Conservation (phyloP, 2,888 invertebrate species). For the Macrophya alboannulata region DNA sequence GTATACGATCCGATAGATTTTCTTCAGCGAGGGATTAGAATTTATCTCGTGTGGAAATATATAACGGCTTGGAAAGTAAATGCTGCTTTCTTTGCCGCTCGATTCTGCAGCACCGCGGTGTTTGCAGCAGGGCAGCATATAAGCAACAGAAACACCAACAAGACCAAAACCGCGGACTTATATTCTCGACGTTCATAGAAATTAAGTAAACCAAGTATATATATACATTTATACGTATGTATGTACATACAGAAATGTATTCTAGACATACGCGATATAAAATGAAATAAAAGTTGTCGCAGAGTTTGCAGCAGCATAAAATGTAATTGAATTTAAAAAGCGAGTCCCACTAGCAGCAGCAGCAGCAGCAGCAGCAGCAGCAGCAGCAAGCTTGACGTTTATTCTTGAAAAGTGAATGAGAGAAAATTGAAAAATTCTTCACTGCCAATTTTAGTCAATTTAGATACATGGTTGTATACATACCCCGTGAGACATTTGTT, state of each 20-base stretch:
- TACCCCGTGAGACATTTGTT: background rate
- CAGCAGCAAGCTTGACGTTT: background rate
- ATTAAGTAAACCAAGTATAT: constrained; percentile 19
- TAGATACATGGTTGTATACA: background rate
- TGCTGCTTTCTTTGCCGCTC: constrained; percentile 18
- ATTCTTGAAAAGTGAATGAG: background rate
- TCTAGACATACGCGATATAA: background rate
- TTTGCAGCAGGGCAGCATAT: background rate
- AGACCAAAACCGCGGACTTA: background rate
- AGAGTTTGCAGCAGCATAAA: constrained; percentile 6
- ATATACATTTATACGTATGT: background rate
- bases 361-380: too few relatives aligned
- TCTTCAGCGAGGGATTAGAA: constrained; percentile 18
- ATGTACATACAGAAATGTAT: background rate
- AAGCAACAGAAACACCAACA: background rate
- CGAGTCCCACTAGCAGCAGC: background rate
- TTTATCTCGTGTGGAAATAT: constrained; percentile 41
- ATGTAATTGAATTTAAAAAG: constrained; percentile 8
- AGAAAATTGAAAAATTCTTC: constrained; percentile 15
- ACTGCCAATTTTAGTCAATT: background rate
- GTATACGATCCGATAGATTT: background rate
- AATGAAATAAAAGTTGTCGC: background rate
- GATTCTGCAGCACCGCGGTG: constrained; percentile 18
- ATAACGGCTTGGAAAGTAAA: background rate
- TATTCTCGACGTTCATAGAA: background rate